Base-by-base conservation (phyloP, 1,140 invertebrate genomes). In the Eriocheir sinensis region DNA sequence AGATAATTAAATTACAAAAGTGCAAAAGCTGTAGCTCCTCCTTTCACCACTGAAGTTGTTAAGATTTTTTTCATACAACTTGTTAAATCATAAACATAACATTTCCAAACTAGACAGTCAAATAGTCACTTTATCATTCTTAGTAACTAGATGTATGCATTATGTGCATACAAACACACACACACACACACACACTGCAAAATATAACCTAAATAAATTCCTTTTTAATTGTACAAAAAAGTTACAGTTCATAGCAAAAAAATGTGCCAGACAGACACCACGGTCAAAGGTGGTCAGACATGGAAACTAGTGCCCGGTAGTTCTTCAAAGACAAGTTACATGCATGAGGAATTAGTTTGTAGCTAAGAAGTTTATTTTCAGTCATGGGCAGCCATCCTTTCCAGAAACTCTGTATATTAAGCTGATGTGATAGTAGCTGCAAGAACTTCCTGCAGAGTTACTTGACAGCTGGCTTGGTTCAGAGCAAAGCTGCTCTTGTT, bases 1-100 rank as follows among this genome's bases (percentile, higher is more conserved):
- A 80, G 40, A 93, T 40, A 53, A 48, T 83, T 48, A 93, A 93
- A 93, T 93, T 93, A 93, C 89, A 93, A 93, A 93, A 93, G 93
- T 93, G 93, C 93, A 93, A 93, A 93, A 93, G 93, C 93, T 38
- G 79, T 93, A 41, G 93, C 48, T 80, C 41, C 53, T 86, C 93
- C 40, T 93, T 30, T 53, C 32, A n/a, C n/a, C 32, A 72, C 21
- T 72, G 60, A 72, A 72, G n/a, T 0, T 72, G 4, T 2, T 72
- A n/a, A 21, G 12, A n/a, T 8, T 21, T 21, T n/a, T 72, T 72
- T 72, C 60, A 72, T 21, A 72, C n/a, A n/a, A n/a, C n/a, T 21
- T 72, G 60, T 72, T 12, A 72, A 72, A 72, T n/a, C 60, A 72
- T 72, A 72, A 72, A 72, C 27, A 21, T 72, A 72, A 72, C 8